Conservation (phyloP, 1,140 invertebrate genomes). For the Dendrolimus kikuchii region DNA sequence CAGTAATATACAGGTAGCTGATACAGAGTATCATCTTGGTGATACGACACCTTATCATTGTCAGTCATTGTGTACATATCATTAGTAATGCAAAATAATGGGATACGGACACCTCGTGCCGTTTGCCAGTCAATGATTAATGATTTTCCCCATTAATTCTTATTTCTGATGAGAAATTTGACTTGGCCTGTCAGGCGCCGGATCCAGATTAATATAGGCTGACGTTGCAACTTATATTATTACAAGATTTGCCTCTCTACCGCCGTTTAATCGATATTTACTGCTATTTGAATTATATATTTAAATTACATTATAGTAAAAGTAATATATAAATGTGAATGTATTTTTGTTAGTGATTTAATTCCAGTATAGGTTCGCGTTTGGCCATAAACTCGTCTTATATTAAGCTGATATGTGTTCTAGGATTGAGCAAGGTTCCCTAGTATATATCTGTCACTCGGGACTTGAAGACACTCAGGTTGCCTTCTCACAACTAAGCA, state of each 20-base stretch:
- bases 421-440: too few relatives aligned
- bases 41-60: slow-evolving; percentile 58
- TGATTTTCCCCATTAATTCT: slow-evolving; percentile 69
- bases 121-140: slow-evolving; percentile 69
- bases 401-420: too few relatives aligned
- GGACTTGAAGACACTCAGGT: too few relatives aligned
- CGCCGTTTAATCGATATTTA: too few relatives aligned
- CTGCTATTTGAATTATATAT: too few relatives aligned
- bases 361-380: too few relatives aligned
- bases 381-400: too few relatives aligned
- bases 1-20: slow-evolving; percentile 24
- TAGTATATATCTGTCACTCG: too few relatives aligned
- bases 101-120: slow-evolving; percentile 69
- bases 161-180: slow-evolving; percentile 73
- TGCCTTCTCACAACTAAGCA: too few relatives aligned
- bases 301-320: too few relatives aligned
- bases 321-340: too few relatives aligned
- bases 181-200: slow-evolving; percentile 67
- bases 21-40: slow-evolving; percentile 45
- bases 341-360: too few relatives aligned
- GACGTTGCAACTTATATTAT: slow-evolving; percentile 63
- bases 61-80: slow-evolving; percentile 67
- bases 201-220: slow-evolving; percentile 69
- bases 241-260: slow-evolving; percentile 20
- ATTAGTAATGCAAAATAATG: slow-evolving; percentile 73